Percentiles rank a stretch among this genome's conserved stretches.
These are phyloP conservation scores for Drosophila prosaltans DNA, from an alignment of 1,140 invertebrate species.

Conservation along the genomic window DNA sequence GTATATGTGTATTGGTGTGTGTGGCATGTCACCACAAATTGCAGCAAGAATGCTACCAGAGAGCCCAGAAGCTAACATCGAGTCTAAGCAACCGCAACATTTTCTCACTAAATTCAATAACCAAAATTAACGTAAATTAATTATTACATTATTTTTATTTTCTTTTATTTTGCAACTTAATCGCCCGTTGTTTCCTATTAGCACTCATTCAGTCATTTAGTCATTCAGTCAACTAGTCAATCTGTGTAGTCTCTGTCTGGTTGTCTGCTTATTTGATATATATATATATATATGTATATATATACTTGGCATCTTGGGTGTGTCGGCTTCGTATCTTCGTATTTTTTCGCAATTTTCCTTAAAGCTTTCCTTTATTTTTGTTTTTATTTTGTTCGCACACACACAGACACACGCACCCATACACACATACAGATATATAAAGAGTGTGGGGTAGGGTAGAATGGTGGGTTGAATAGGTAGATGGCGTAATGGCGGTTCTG, in stretches of 20 bases:
- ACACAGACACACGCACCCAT: conserved; percentile 15
- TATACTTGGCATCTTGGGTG: conserved; percentile 32
- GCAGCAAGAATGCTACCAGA: neutral
- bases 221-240: neutral
- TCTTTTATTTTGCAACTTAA: neutral
- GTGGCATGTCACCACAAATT: conserved; percentile 22
- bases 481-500: conserved; percentile 29
- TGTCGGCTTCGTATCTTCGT: conserved; percentile 50
- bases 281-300: neutral
- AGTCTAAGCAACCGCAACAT: conserved; percentile 6
- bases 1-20: conserved; percentile 2
- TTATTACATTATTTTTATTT: neutral
- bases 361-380: conserved; percentile 30
- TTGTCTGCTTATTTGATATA: neutral
- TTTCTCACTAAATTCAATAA: conserved; percentile 10
- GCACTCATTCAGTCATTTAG: neutral
- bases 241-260: conserved; percentile 4
- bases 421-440: neutral
- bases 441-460: neutral
- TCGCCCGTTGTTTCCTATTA: neutral
- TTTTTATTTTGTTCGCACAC: conserved; percentile 44
- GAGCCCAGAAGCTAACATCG: neutral
- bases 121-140: neutral
- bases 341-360: conserved; percentile 49
- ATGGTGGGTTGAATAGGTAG: conserved; percentile 1